These are phyloP conservation scores for Germaria angustata DNA, from an alignment of 2,888 invertebrate genomes.

Conservation along the genomic window DNA sequence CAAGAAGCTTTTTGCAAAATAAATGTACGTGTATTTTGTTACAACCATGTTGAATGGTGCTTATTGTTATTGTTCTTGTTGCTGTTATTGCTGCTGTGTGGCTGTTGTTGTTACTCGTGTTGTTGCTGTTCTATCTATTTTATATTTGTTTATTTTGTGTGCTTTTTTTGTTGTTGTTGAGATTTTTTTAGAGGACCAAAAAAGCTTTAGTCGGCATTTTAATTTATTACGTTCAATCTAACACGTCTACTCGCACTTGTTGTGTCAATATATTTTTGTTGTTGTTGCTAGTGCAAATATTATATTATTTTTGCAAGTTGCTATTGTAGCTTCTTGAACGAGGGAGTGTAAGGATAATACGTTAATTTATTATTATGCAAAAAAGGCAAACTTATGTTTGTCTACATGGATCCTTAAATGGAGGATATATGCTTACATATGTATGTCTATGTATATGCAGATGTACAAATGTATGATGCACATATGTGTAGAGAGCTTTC, in stretches of 20 bases:
- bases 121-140: slow-evolving; percentile 54
- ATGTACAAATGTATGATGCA: too few relatives aligned
- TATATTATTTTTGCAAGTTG: background rate
- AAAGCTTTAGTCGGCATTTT: slow-evolving; percentile 75
- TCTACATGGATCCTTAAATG: too few relatives aligned
- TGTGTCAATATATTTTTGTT: slow-evolving; percentile 67
- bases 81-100: slow-evolving; percentile 12
- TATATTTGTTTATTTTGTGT: slow-evolving; percentile 69
- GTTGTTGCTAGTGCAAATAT: slow-evolving; percentile 28
- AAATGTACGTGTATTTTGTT: slow-evolving; percentile 40
- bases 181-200: slow-evolving; percentile 1
- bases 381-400: too few relatives aligned
- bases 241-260: slow-evolving; percentile 79
- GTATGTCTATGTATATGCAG: too few relatives aligned
- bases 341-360: background rate
- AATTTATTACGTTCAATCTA: slow-evolving; percentile 79
- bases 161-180: background rate
- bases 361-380: background rate
- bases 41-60: slow-evolving; percentile 49
- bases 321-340: background rate
- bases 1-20: slow-evolving; percentile 59
- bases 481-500: too few relatives aligned
- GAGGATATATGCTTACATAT: too few relatives aligned
- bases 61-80: slow-evolving; percentile 39
- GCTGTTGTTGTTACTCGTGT: background rate